Conservation (phyloP, 2,888 invertebrate species). For the Pyrgus malvae region DNA sequence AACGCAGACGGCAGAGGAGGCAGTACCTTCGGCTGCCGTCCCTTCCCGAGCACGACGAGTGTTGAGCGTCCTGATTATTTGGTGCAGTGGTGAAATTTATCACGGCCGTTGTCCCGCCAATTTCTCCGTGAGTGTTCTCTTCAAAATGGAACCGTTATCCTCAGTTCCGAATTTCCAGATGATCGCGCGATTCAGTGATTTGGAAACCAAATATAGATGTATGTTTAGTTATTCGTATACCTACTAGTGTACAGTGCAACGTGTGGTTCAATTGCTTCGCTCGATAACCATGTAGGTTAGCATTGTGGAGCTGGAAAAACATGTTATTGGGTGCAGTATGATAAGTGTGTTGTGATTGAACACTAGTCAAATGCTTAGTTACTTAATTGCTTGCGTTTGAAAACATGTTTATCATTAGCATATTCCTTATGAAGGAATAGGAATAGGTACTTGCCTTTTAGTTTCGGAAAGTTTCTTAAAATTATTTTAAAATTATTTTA, state of each 20-base stretch:
- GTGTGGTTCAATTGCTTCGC: slow-evolving; percentile 9
- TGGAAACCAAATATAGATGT: slow-evolving; percentile 24
- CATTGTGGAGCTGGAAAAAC: slow-evolving; percentile 12
- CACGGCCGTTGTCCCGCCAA: slow-evolving; percentile 5
- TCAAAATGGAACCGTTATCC: slow-evolving; percentile 1
- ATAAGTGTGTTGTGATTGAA: slow-evolving; percentile 27
- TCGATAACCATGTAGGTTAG: slow-evolving; percentile 22
- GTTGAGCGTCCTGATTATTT: slow-evolving; percentile 45
- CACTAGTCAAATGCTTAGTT: slow-evolving; percentile 22
- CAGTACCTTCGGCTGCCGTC: slow-evolving; percentile 58
- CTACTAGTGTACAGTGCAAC: slow-evolving; percentile 7
- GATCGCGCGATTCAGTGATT: slow-evolving; percentile 10
- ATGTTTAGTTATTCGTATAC: slow-evolving; percentile 9
- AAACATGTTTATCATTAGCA: slow-evolving; percentile 22
- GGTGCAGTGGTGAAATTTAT: slow-evolving; percentile 5
- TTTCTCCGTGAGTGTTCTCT: slow-evolving; percentile 5
- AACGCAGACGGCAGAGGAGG: slow-evolving; percentile 57
- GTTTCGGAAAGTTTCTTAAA: background rate
- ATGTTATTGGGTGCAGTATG: slow-evolving; percentile 12
- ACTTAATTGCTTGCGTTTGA: slow-evolving; percentile 2
- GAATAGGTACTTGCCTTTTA: slow-evolving; percentile 10
- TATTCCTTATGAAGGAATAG: background rate
- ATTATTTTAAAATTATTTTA: background rate
- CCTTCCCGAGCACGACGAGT: slow-evolving; percentile 65
- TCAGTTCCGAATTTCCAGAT: slow-evolving; percentile 10